These are phyloP conservation scores for Vimba vimba DNA, from an alignment of 2,113 vertebrate species.

Conservation along the genomic window DNA sequence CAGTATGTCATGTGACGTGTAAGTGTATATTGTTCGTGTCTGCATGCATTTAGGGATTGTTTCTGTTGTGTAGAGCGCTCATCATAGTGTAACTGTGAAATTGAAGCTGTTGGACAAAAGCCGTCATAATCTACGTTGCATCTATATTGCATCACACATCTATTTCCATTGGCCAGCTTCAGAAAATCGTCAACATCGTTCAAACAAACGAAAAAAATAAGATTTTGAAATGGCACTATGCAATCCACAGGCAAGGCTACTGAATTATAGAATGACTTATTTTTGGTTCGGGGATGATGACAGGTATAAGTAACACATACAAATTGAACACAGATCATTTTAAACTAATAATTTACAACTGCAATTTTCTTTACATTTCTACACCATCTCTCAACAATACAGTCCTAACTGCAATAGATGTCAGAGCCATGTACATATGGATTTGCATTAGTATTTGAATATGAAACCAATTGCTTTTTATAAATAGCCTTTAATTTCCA, in stretches of 20 bases:
- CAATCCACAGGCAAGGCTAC: not conserved
- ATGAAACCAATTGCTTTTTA: not conserved
- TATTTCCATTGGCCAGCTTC: constrained; percentile 28
- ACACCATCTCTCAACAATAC: constrained; percentile 10
- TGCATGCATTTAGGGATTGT: constrained; percentile 40
- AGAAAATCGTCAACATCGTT: constrained; percentile 5
- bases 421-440: not conserved
- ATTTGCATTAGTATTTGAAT: not conserved
- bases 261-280: not conserved
- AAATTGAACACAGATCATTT: not conserved
- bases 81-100: constrained; percentile 1
- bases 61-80: not conserved
- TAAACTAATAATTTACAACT: not conserved
- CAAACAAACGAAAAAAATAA: not conserved
- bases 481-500: not conserved
- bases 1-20: constrained; percentile 66
- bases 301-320: not conserved
- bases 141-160: constrained; percentile 28
- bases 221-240: constrained; percentile 19
- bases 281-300: not conserved
- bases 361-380: constrained; percentile 22
- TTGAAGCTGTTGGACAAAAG: constrained; percentile 24
- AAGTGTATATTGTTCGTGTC: constrained; percentile 68
- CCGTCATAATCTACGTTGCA: constrained; percentile 1
- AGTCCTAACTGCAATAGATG: constrained; percentile 17